Percentiles rank a stretch among this genome's conserved stretches.
Evolutionary conservation across 2,113 vertebrate species (phyloP).

Genomic region (Lonchura striata): DNA sequence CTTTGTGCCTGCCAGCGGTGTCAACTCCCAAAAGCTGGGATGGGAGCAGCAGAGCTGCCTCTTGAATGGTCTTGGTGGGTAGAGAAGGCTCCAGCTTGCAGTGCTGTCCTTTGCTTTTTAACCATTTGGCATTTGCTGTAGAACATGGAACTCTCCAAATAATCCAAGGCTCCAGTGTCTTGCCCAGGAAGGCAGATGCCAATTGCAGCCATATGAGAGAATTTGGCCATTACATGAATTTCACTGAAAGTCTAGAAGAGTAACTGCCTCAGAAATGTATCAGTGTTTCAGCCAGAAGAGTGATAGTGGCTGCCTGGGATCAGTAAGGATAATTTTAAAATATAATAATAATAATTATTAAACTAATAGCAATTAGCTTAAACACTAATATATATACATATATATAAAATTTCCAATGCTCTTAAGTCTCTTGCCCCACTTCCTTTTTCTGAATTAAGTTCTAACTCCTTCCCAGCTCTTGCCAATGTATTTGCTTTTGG

Average conservation of each 20-base stretch:
- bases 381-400: conserved; percentile 5
- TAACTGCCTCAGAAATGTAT: background rate
- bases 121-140: background rate
- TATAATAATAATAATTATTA: background rate
- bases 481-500: background rate
- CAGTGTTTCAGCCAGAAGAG: background rate
- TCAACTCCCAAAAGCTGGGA: background rate
- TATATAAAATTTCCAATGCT: background rate
- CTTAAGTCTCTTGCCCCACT: background rate
- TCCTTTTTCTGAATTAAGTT: background rate
- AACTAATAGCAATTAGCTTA: conserved; percentile 2
- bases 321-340: background rate
- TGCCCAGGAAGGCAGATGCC: background rate
- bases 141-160: background rate
- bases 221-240: background rate
- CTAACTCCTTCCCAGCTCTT: background rate
- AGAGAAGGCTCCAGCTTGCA: background rate
- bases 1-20: background rate
- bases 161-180: background rate
- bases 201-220: background rate
- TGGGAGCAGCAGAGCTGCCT: background rate
- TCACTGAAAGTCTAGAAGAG: background rate
- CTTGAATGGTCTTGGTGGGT: background rate
- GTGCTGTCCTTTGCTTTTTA: background rate
- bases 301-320: conserved; percentile 10